A percentile compares a stretch with the other conserved stretches of the same genome.
These are phyloP conservation scores for Noctilio leporinus DNA, from an alignment of 2,113 vertebrate species.

Conservation along the genomic window DNA sequence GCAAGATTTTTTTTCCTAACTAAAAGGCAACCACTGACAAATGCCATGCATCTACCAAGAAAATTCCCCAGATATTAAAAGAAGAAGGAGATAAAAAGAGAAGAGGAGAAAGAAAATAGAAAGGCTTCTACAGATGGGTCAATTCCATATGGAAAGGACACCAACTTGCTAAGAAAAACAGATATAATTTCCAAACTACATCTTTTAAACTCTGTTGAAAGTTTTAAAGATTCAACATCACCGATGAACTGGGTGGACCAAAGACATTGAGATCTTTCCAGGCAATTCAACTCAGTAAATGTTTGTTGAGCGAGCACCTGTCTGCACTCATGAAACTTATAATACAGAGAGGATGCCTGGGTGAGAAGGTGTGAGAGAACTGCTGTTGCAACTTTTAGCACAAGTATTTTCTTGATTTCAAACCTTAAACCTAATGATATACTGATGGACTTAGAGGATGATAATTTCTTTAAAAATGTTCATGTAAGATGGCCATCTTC, in stretches of 20 bases:
- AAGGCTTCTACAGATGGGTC: background rate
- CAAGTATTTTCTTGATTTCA: background rate
- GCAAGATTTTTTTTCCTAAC: background rate
- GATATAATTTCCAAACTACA: background rate
- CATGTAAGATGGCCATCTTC: background rate
- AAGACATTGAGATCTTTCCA: background rate
- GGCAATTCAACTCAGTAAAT: background rate
- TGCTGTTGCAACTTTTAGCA: background rate
- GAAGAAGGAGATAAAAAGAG: background rate
- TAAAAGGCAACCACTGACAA: background rate
- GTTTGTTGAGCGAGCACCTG: background rate
- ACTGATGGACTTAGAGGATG: background rate
- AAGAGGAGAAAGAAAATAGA: background rate
- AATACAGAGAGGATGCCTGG: background rate
- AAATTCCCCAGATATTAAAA: background rate
- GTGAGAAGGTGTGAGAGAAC: background rate
- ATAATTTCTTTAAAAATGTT: background rate
- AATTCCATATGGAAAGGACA: background rate
- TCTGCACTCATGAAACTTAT: background rate
- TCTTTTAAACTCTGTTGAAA: background rate
- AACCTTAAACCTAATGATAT: background rate
- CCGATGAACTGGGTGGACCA: background rate
- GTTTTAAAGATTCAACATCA: background rate
- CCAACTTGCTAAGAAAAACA: background rate
- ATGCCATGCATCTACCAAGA: background rate